Percentiles rank a stretch among this genome's conserved stretches.
These are phyloP conservation scores for Okapia johnstoni DNA, from an alignment of 2,113 vertebrate species.

Conservation along the genomic window DNA sequence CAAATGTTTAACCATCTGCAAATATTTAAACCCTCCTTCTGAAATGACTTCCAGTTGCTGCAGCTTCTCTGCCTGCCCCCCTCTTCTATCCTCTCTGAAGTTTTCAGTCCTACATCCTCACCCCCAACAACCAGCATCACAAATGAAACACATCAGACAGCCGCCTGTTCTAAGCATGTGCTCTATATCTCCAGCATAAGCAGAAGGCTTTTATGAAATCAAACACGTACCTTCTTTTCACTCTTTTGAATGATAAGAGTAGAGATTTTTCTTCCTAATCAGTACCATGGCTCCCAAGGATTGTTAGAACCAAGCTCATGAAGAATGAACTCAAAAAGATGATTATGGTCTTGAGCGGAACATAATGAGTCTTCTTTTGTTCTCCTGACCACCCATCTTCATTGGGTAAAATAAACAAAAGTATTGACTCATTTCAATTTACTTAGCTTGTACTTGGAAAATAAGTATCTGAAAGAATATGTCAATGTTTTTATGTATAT, in stretches of 20 bases:
- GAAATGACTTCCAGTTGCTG: neutral
- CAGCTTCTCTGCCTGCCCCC: neutral
- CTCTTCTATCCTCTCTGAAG: neutral
- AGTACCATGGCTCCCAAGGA: neutral
- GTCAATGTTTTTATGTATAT: neutral
- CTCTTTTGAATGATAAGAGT: neutral
- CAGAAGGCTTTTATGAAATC: neutral
- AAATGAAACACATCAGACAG: neutral
- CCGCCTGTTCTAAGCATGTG: neutral
- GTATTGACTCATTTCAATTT: neutral
- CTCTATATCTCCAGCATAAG: neutral
- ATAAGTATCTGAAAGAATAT: neutral
- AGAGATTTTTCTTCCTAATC: neutral
- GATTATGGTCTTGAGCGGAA: neutral
- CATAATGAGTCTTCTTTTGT: neutral
- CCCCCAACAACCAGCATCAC: neutral
- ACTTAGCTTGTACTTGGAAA: neutral
- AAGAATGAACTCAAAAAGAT: neutral
- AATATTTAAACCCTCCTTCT: neutral
- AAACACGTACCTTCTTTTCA: neutral
- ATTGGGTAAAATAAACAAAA: neutral
- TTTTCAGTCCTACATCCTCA: neutral
- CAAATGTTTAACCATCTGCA: neutral
- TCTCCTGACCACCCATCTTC: neutral
- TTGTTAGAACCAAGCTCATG: neutral